Evolutionary conservation across 2,888 invertebrate species (phyloP), one percentile per base, ranked within the genome.

Genomic region (Mythimna vitellina): DNA sequence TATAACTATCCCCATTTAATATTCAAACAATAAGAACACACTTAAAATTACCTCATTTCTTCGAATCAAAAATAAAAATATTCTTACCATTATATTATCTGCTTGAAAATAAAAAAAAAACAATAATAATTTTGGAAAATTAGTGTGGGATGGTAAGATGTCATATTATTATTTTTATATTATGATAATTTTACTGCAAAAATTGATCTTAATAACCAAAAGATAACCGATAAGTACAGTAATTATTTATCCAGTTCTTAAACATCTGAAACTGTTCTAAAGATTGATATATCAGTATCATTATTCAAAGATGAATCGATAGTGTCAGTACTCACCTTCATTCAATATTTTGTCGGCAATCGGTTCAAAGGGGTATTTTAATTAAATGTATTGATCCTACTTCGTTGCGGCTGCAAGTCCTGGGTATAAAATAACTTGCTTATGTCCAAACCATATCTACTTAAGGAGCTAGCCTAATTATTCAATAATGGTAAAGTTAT

Each of bases 261-360:
- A 38, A 22, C 1, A 58, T 20, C 14, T 12, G n/a, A 38, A 35
- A 60, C 35, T 49, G 20, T 67, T 35, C n/a, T 76, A 42, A 51
- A 35, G 56, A 12, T 57, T 20, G 1, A 8, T 25, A 35, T 70
- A 70, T 70, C 22, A 53, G 6, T 46, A 62, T 57, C 61, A 62
- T 70, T 77, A 70, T 51, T 57, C 70, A 51, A 6, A 8, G 60
- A 68, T 68, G 20, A 0, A 70, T 58, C n/a, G 62, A 71, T 63
- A 63, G 17, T 53, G 62, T 77, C 70, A 77, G 12, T 51, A 51
- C 17, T 35, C 35, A 42, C 20, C 12, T 29, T 35, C 51, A 62
- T 57, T 35, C 57, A 69, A 70, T 70, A 12, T 46, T 53, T 53
- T 49, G 60, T 49, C 60, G 70, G 69, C 49, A 32, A 56, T 49